Evolutionary conservation across 1,140 invertebrate species (phyloP), one percentile per base, ranked within the genome.

Genomic region (Phymastichus coffea): DNA sequence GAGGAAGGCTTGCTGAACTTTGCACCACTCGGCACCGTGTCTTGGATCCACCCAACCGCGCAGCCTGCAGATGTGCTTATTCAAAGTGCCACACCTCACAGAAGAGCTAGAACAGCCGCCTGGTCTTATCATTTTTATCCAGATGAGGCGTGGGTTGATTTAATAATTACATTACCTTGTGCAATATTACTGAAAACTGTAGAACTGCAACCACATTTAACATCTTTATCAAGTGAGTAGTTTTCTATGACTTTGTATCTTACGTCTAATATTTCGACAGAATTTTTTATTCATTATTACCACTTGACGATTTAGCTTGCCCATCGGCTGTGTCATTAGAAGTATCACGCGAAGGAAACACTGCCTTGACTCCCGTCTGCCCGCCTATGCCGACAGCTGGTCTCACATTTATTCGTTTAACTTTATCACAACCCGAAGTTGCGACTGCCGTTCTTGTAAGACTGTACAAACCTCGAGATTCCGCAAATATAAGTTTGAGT

Each of bases 81-180:
- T 56, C 81, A 80, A 64, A 82, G 82, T 69, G 84, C 77, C 1
- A 85, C 88, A 8, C 88, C 91, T 23, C 90, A 94, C 65, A 82
- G 92, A 63, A 80, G 93, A 63, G 90, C 93, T 1, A 82, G 93
- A 52, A 91, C 91, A 7, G 88, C 94, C 1, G 90, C 93, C 38
- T 95, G 93, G 91, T 91, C 91, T 28, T 94, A 95, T 77, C 92
- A 95, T 76, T 97, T 94, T 79, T 94, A 93, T 77, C 91, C 92
- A 1, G 91, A 94, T 66, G 93, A 96, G 78, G 86, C 86, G 9
- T 92, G 89, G 80, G 88, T 95, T 1, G 92, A 95, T 73, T 81
- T 96, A 6, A 91, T 87, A 6, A 85, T 96, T 19, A 88, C 87
- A n/a, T 76, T 96, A 64, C 93, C 93, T 1, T 94, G 91, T 73